Base-by-base conservation (phyloP, 2,797 vertebrate species). In the Synaphobranchus kaupii region DNA sequence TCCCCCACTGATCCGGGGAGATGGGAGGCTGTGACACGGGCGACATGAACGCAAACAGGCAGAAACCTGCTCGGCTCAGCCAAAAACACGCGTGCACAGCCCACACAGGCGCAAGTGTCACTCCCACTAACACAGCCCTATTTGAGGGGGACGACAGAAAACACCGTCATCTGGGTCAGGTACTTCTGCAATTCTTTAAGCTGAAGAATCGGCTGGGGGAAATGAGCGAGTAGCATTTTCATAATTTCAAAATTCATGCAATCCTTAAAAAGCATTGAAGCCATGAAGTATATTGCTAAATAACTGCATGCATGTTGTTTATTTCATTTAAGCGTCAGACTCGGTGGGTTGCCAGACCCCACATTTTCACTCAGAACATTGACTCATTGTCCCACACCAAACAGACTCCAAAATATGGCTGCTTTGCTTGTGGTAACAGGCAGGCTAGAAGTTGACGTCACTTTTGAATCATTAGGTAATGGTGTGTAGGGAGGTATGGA, bases 41-140 rank as follows among this genome's bases (percentile, higher is more conserved):
- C 88, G 54, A 76, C 84, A 84, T n/a, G 54, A 28, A 89, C 85
- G 73, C 87, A 88, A 80, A 80, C 76, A 22, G 56, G 58, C 54
- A 66, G 50, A 63, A 56, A 88, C 71, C 52, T 88, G 88, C 86
- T 78, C 58, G 90, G 86, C 90, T 93, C 89, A 89, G 73, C 88
- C 87, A 85, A 84, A 85, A 68, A 31, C 84, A 66, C 22, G 20
- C 76, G 1, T 5, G 39, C 44, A 10, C 44, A 44, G 34, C 60
- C 58, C 39, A 50, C 78, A 44, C 34, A 6, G 60, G 56, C 13
- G 47, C 28, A 13, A 84, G 83, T 22, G 4, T 31, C 78, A 25
- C n/a, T 9, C 34, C 20, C 39, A 34, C 63, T 58, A 58, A 58
- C 2, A 20, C 22, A 60, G 3, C 58, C 58, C 15, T 66, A 9